Conservation (phyloP, 2,888 invertebrate genomes). For the Parnassius glacialis region DNA sequence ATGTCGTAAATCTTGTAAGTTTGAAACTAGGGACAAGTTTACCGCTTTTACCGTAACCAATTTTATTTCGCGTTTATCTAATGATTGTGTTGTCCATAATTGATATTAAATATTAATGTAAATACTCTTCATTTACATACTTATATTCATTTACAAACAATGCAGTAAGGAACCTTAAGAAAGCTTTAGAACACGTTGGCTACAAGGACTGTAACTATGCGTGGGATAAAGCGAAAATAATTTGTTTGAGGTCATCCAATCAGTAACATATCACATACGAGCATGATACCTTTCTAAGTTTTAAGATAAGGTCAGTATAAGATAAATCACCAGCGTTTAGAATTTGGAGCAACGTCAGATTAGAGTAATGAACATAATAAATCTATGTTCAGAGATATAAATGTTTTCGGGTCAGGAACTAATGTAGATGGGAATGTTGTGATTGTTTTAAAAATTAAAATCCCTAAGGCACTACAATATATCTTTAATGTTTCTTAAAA, state of each 20-base stretch:
- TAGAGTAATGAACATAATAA: conserved; percentile 10
- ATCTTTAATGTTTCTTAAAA: conserved; percentile 7
- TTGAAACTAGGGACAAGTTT: neutral
- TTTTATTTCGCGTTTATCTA: conserved; percentile 3
- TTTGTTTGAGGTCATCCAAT: conserved; percentile 35
- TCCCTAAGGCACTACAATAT: no score
- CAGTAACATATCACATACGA: conserved; percentile 31
- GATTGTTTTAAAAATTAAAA: neutral
- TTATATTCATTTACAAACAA: conserved; percentile 12
- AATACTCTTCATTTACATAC: neutral
- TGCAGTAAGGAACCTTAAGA: neutral
- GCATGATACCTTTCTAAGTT: conserved; percentile 38
- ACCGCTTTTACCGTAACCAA: neutral
- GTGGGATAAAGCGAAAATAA: conserved; percentile 29
- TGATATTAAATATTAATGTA: neutral
- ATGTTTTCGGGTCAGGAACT: conserved; percentile 9
- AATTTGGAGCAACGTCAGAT: conserved; percentile 32
- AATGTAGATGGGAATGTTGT: neutral
- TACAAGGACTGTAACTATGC: conserved; percentile 13
- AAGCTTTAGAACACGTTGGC: conserved; percentile 4
- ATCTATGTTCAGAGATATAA: conserved; percentile 15
- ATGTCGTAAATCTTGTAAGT: neutral
- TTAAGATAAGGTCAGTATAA: conserved; percentile 35
- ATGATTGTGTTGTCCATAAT: conserved; percentile 2
- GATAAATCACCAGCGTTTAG: conserved; percentile 32